These are phyloP conservation scores for Gobio occitaniae DNA, from an alignment of 2,797 vertebrate genomes.

Conservation along the genomic window DNA sequence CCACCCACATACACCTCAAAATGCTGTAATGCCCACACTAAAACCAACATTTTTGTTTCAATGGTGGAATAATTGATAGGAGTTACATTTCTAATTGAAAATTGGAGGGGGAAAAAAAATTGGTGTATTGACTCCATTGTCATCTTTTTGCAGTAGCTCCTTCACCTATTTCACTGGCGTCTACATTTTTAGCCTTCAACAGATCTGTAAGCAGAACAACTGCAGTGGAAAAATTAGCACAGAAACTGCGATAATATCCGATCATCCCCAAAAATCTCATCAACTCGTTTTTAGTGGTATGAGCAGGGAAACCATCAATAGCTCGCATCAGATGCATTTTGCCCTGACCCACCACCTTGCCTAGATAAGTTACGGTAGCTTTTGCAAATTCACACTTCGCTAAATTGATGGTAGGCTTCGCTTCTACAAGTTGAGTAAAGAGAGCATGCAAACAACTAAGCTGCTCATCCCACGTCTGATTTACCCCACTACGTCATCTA, in stretches of 20 bases:
- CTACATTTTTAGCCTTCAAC: not conserved
- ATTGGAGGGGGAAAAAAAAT: not conserved
- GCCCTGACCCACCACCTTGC: not conserved
- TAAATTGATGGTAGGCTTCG: not conserved
- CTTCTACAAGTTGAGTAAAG: not conserved
- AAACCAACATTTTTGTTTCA: not conserved
- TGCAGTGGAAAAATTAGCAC: not conserved
- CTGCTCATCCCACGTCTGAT: not conserved
- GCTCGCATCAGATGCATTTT: not conserved
- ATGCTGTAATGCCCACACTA: not conserved
- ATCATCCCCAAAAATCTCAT: not conserved
- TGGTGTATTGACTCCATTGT: not conserved
- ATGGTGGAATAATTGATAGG: not conserved
- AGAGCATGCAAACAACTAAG: not conserved
- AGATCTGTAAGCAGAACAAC: not conserved
- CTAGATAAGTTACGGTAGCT: not conserved
- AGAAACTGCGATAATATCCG: not conserved
- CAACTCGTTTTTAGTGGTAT: not conserved
- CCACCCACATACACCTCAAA: not conserved
- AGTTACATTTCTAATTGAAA: not conserved
- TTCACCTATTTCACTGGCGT: not conserved
- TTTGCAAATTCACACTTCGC: not conserved
- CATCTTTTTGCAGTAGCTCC: not conserved
- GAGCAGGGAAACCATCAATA: not conserved
- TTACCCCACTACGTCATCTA: not conserved